phyloP scores from a whole-genome alignment of 1,140 invertebrate genomes.

The Diuraphis noxia region DNA sequence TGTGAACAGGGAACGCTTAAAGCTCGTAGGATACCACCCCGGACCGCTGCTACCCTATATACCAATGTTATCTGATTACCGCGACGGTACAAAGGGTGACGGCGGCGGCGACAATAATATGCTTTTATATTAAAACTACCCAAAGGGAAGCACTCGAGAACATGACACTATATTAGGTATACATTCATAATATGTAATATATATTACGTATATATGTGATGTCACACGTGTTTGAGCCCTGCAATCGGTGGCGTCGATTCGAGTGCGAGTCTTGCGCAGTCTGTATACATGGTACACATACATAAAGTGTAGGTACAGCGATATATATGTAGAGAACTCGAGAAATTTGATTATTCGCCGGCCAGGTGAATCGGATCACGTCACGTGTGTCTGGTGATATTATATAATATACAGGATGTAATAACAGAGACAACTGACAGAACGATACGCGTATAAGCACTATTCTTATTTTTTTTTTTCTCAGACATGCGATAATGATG shows the following conservation, averaged over 20 bases:
- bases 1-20: background rate
- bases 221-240: background rate
- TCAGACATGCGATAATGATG: too few species aligned
- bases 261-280: background rate
- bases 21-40: background rate
- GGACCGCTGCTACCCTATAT: background rate
- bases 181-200: background rate
- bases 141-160: background rate
- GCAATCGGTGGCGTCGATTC: background rate
- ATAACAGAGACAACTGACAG: background rate
- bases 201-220: too few species aligned
- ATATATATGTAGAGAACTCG: too few species aligned
- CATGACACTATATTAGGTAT: conserved; percentile 3
- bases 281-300: too few species aligned
- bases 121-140: conserved; percentile 6
- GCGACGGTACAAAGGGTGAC: background rate
- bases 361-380: background rate
- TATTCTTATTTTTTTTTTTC: too few species aligned
- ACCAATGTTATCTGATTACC: conserved; percentile 52
- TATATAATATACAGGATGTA: background rate
- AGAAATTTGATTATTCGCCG: background rate
- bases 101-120: background rate
- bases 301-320: background rate
- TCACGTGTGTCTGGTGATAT: too few species aligned
- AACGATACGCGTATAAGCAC: too few species aligned